Evolutionary conservation across 2,888 invertebrate genomes (phyloP).

Genomic region (Panzeria rudis): DNA sequence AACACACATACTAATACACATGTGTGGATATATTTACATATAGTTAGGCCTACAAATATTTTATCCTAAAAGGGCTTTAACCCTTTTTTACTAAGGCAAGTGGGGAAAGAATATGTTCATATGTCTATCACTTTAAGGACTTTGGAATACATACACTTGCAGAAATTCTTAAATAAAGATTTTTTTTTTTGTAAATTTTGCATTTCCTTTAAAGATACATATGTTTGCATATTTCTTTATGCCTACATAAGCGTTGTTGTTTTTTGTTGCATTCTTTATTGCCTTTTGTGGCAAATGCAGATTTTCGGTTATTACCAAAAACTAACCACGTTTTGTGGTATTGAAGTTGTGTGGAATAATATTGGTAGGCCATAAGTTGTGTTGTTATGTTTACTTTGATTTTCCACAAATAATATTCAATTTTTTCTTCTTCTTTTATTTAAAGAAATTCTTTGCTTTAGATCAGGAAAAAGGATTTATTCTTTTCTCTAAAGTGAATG

Average conservation of each 20-base stretch:
- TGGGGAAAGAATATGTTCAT: constrained; percentile 1
- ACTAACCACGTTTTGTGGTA: constrained; percentile 83
- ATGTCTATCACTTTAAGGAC: constrained; percentile 32
- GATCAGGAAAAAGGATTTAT: constrained; percentile 28
- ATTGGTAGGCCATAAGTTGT: constrained; percentile 81
- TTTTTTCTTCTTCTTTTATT: constrained; percentile 50
- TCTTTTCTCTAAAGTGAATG: constrained; percentile 22
- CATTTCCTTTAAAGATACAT: not conserved
- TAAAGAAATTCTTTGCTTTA: not conserved
- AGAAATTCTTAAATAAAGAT: not conserved
- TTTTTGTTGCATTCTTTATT: constrained; percentile 67
- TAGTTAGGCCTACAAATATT: not conserved
- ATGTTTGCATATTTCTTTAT: not conserved
- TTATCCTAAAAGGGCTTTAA: constrained; percentile 5
- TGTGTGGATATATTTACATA: not conserved
- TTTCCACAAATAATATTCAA: constrained; percentile 60
- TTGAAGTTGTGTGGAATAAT: constrained; percentile 83
- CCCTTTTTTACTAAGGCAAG: not conserved
- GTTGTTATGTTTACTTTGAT: constrained; percentile 72
- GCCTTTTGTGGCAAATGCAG: constrained; percentile 79
- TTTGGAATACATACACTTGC: constrained; percentile 2
- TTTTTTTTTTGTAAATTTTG: constrained; percentile 3
- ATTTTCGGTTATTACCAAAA: constrained; percentile 83
- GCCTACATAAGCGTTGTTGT: constrained; percentile 6
- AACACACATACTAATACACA: constrained; percentile 5